Evolutionary conservation across 2,888 invertebrate species (phyloP).

Genomic region (Stenolophus ochropezus): DNA sequence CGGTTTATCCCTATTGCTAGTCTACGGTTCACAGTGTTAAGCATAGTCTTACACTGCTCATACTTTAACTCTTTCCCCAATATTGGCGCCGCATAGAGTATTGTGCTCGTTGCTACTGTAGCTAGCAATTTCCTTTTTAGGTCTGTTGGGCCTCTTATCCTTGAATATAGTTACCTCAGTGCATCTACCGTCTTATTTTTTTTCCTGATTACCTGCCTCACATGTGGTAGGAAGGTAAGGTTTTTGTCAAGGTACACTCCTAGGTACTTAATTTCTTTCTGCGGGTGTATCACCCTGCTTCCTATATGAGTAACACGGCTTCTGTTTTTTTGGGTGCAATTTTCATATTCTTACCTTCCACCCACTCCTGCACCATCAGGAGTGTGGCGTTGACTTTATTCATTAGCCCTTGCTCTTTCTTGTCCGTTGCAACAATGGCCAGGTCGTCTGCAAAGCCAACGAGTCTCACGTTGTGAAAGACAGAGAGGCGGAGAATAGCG

Average conservation of each 20-base stretch:
- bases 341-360: not conserved
- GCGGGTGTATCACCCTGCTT: too few species aligned
- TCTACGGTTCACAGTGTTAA: not conserved
- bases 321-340: constrained; percentile 11
- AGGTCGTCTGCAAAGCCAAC: not conserved
- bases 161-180: too few species aligned
- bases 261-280: too few species aligned
- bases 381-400: not conserved
- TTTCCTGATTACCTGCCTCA: too few species aligned
- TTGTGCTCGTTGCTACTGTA: not conserved
- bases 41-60: not conserved
- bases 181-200: too few species aligned
- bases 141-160: too few species aligned
- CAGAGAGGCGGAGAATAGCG: not conserved
- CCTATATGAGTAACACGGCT: not conserved
- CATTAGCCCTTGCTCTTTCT: not conserved
- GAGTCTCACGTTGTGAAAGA: not conserved
- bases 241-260: too few species aligned
- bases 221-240: too few species aligned
- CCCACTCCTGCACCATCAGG: not conserved
- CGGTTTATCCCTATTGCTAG: not conserved
- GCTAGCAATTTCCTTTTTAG: too few species aligned
- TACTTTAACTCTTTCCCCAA: not conserved
- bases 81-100: constrained; percentile 35
- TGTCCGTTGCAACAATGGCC: not conserved